These are phyloP conservation scores for Sebastes ruberrimus DNA, from an alignment of 2,797 vertebrate genomes.

Conservation along the genomic window DNA sequence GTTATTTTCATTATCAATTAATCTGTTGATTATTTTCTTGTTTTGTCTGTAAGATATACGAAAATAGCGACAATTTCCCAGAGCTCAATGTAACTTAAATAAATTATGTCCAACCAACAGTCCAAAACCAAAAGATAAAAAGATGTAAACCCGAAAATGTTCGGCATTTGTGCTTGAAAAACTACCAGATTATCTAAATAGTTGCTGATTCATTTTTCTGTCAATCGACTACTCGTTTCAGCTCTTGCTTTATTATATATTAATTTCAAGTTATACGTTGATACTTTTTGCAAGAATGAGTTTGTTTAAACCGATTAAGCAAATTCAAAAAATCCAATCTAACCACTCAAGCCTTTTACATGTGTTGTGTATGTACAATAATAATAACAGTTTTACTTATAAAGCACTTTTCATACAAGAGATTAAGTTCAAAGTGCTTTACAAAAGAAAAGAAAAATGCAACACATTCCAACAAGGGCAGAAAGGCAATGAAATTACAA, in stretches of 20 bases:
- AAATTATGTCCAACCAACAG: background rate
- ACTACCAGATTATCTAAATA: background rate
- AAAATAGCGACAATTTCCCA: background rate
- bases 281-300: background rate
- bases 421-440: too few relatives aligned
- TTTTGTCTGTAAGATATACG: background rate
- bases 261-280: background rate
- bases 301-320: background rate
- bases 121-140: background rate
- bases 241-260: background rate
- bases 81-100: background rate
- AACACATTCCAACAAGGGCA: too few relatives aligned
- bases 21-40: background rate
- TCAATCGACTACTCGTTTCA: background rate
- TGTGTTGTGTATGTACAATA: background rate
- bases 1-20: background rate
- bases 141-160: background rate
- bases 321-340: background rate
- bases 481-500: fast-evolving
- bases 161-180: background rate
- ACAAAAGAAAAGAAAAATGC: fast-evolving
- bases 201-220: too few relatives aligned
- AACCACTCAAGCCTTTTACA: background rate
- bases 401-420: too few relatives aligned
- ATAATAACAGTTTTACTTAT: too few relatives aligned